Evolutionary conservation across 2,888 invertebrate genomes (phyloP), one percentile per base, ranked within the genome.

Genomic region (Lypha dubia): DNA sequence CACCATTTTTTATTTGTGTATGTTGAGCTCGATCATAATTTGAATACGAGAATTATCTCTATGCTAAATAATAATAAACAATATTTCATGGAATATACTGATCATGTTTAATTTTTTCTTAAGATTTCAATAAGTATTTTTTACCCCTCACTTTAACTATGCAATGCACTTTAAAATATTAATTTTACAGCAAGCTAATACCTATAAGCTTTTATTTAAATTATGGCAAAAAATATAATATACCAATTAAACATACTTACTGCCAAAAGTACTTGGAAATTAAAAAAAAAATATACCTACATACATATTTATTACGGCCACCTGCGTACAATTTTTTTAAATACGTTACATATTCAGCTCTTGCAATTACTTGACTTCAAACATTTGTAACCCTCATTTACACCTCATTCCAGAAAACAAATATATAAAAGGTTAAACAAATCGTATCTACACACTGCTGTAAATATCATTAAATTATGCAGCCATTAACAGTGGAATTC

Each of bases 381-480:
- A 62, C 44, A 53, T 56, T 67, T 51, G 67, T 60, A 80, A 56
- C 79, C 62, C 75, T 70, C 49, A 67, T 22, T 58, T 17, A 22
- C 17, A 56, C 24, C 15, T 63, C n/a, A 71, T 53, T 22, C 51
- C 49, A 35, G 17, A 24, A 15, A 62, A 22, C 17, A 15, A 4
- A 22, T 7, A n/a, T n/a, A n/a, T n/a, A n/a, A n/a, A 7, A 65
- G 38, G 3, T 38, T 9, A 67, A 67, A 73, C 56, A 44, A 11
- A 53, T 49, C 4, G 9, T n/a, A n/a, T n/a, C n/a, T n/a, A 56
- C 20, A 58, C 51, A 20, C 44, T 38, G 20, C 15, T 35, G 56
- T 56, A 63, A 75, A 75, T 84, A 77, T 73, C 73, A 80, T 84
- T 84, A 84, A 84, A 84, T 84, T 81, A 81, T 84, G 81, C 84